Base-by-base conservation (phyloP, 2,888 invertebrate genomes). In the Hyposoter didymator region DNA sequence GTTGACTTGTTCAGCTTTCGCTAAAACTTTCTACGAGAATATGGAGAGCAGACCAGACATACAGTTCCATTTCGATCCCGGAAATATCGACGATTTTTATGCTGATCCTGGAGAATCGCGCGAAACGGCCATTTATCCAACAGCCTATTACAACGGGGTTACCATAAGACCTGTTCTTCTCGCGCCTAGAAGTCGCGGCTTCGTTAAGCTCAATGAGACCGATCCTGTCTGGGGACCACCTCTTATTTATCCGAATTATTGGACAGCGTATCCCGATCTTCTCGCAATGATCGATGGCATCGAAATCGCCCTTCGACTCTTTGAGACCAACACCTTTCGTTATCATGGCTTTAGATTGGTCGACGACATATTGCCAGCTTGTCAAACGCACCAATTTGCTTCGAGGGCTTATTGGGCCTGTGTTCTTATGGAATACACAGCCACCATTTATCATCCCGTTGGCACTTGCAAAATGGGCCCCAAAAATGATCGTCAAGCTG, bases 381-480 rank as follows among this genome's bases (percentile, higher is more conserved):
- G 97, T 91, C 91, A 93, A 7, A 91, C 94, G 0, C 93, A 94
- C 74, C 82, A 93, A 49, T 96, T 96, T 94, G 96, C 95, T 59
- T 95, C 95, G 0, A 95, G 96, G 89, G 95, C 95, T 6, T 97
- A 97, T 92, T 96, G 96, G 94, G 94, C 94, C 7, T 97, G 97
- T 90, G 90, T 96, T 4, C 94, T 95, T 0, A 95, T 94, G 86
- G 95, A 96, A 62, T 96, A 97, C 89, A 97, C 97, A 0, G 94
- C 95, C 0, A 97, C 97, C 0, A 96, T 97, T 82, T 97, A 94
- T 90, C 96, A 97, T 94, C 96, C 96, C 0, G 95, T 95, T 22
- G 96, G 96, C 0, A 96, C 96, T 0, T 96, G 96, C 91, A 96
- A 96, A 91, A 97, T 96, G 96, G 96, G 96, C 4, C 96, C 96